These are phyloP conservation scores for Psettodes erumei DNA, from an alignment of 2,113 vertebrate genomes.

Conservation along the genomic window DNA sequence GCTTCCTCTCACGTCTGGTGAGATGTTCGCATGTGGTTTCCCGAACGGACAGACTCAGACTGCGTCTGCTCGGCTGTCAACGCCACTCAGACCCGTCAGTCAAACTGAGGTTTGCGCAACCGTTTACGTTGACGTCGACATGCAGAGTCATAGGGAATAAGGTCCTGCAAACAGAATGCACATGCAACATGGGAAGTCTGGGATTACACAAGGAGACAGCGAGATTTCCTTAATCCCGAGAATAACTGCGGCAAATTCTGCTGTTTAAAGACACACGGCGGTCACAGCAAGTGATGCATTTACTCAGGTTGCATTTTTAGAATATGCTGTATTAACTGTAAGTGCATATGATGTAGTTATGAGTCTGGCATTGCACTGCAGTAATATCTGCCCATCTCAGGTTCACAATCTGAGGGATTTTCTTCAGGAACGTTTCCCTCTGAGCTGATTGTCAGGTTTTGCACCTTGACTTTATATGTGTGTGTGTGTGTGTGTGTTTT, in stretches of 20 bases:
- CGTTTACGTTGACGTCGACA: no score
- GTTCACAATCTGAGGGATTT: neutral
- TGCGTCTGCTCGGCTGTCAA: neutral
- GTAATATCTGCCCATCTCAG: neutral
- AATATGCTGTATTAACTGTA: no score
- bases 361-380: neutral
- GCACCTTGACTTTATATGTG: neutral
- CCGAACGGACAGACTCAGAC: neutral
- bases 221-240: neutral
- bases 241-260: neutral
- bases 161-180: neutral
- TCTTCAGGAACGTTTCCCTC: neutral
- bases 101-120: neutral
- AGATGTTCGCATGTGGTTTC: neutral
- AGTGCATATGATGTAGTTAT: neutral
- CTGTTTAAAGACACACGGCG: no score
- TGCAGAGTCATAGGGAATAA: no score
- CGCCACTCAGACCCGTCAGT: neutral
- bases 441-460: neutral
- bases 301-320: no score
- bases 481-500: neutral
- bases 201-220: neutral
- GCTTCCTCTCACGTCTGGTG: no score
- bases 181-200: neutral
- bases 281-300: no score